Evolutionary conservation across 2,888 invertebrate genomes (phyloP), one percentile per base, ranked within the genome.

Genomic region (Idaea straminata): DNA sequence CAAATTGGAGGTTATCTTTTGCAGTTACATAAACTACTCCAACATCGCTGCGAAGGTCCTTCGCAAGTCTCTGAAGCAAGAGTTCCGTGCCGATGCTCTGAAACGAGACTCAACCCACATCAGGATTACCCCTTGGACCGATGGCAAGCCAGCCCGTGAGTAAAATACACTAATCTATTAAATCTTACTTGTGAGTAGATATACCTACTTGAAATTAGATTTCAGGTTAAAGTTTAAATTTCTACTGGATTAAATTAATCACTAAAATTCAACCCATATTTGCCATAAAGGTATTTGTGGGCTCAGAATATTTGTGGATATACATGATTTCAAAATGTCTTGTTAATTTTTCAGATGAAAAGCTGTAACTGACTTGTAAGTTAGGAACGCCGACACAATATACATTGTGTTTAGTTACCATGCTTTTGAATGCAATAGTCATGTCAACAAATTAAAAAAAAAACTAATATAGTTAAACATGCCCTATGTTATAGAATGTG

Each of bases 1-100:
- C 36, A 61, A 47, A 15, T 69, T 64, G 60, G 38, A 76, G 79
- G 77, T 79, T 79, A 77, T 77, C 61, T 69, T 69, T 85, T 88
- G 69, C 86, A 99, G 98, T 93, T 99, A 99, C 94, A 97, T 99
- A 88, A 97, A 98, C 93, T 99, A 97, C 91, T 99, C 99, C 67
- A 97, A 96, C 87, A 97, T 99, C 83, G 98, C 98, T 80, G 98
- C 99, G 34, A 95, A 94, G 81, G 92, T 97, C 64, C 91, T 99
- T 66, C 94, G 99, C 68, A 94, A 95, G 82, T 95, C 97, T 15
- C 86, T 99, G 75, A 98, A 98, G 86, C 86, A 95, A 1, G 96
- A 97, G 61, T 77, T 96, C 0, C 94, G 94, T 74, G 92, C 88
- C 34, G 98, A 97, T 35, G 97, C 98, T 47, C 76, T 93, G 34